phyloP scores from a whole-genome alignment of 2,888 invertebrate species.

The Azorinus chamasolen region DNA sequence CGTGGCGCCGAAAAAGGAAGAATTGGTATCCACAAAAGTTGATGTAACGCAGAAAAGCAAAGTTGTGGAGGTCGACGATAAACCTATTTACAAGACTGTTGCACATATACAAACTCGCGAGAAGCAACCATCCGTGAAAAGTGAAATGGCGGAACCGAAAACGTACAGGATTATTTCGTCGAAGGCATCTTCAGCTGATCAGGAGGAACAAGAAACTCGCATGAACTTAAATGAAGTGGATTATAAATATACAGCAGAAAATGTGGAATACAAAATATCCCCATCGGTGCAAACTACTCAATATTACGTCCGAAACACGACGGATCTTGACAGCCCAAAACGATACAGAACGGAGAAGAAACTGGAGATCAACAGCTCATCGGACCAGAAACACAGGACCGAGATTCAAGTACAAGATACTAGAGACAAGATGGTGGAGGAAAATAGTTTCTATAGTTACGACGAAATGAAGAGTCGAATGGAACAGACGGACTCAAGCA shows the following conservation, averaged over 20 bases:
- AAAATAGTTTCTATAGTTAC: slow-evolving; percentile 47
- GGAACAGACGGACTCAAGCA: slow-evolving; percentile 62
- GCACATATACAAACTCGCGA: slow-evolving; percentile 66
- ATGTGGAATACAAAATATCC: slow-evolving; percentile 52
- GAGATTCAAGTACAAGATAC: neutral
- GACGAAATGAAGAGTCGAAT: slow-evolving; percentile 47
- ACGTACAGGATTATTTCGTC: slow-evolving; percentile 65
- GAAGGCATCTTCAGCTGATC: slow-evolving; percentile 53
- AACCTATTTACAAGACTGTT: slow-evolving; percentile 70
- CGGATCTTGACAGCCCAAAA: slow-evolving; percentile 18
- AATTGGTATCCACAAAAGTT: slow-evolving; percentile 20
- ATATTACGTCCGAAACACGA: slow-evolving; percentile 47
- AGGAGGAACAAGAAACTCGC: slow-evolving; percentile 56
- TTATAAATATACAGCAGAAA: slow-evolving; percentile 51
- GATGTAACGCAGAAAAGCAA: slow-evolving; percentile 29
- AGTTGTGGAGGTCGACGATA: slow-evolving; percentile 39
- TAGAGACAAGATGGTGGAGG: slow-evolving; percentile 18
- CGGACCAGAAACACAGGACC: slow-evolving; percentile 25
- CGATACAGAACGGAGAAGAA: slow-evolving; percentile 47
- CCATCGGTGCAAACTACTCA: slow-evolving; percentile 48
- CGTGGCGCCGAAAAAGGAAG: slow-evolving; percentile 47
- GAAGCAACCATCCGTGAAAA: slow-evolving; percentile 49
- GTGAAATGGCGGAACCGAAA: slow-evolving; percentile 39
- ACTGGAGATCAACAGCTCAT: slow-evolving; percentile 30
- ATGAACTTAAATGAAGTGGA: slow-evolving; percentile 61